A percentile compares a stretch with the other conserved stretches of the same genome.
Conservation (phyloP, 2,113 vertebrate genomes). For the Amphilophus citrinellus region DNA sequence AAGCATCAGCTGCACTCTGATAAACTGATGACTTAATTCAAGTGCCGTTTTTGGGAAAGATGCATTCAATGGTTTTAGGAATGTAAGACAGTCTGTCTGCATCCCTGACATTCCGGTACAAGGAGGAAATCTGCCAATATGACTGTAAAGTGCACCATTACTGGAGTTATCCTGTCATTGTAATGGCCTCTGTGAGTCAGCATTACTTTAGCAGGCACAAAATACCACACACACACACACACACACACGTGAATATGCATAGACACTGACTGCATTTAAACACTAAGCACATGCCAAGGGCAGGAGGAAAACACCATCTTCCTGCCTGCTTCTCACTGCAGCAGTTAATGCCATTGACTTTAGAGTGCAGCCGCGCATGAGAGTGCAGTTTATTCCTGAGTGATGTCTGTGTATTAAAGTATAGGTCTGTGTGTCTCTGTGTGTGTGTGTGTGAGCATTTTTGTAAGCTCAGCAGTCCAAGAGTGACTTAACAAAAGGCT, state of each 20-base stretch:
- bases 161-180: constrained; percentile 26
- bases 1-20: not conserved
- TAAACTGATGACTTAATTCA: constrained; percentile 42
- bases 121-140: constrained; percentile 15
- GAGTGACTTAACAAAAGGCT: constrained; percentile 51
- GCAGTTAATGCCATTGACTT: constrained; percentile 42
- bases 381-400: constrained; percentile 33
- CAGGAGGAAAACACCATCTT: constrained; percentile 29
- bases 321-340: constrained; percentile 25
- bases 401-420: constrained; percentile 13
- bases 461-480: constrained; percentile 63
- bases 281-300: constrained; percentile 47
- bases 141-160: constrained; percentile 20
- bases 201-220: constrained; percentile 3
- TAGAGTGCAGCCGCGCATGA: constrained; percentile 28
- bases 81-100: not conserved
- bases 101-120: not conserved
- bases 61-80: not conserved
- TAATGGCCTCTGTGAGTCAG: constrained; percentile 29
- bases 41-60: not conserved
- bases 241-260: not conserved
- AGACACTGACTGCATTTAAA: constrained; percentile 24
- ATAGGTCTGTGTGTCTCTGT: not conserved
- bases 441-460: constrained; percentile 18
- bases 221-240: not conserved